Conservation (phyloP, 1,140 invertebrate genomes). For the Paralvinella palmiformis region DNA sequence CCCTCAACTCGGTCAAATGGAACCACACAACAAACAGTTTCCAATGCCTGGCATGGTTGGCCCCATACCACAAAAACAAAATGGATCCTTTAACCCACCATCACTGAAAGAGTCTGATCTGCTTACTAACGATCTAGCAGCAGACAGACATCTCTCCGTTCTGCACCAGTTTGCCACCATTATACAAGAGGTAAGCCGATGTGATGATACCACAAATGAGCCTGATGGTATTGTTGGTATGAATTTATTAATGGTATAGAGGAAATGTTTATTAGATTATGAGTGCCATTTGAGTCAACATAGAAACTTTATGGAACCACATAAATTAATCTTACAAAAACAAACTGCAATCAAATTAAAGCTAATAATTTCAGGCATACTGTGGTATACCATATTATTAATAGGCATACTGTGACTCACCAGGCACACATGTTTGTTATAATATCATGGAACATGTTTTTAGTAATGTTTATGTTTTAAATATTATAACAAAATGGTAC, state of each 20-base stretch:
- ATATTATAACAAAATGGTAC: too few species aligned
- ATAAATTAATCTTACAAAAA: not conserved
- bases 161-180: constrained; percentile 23
- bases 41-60: constrained; percentile 65
- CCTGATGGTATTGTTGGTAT: too few species aligned
- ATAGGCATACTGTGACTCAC: too few species aligned
- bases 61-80: constrained; percentile 46
- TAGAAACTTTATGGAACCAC: not conserved
- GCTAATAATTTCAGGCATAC: not conserved
- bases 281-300: not conserved
- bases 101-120: constrained; percentile 16
- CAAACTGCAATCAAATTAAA: not conserved
- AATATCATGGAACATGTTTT: too few species aligned
- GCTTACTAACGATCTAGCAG: constrained; percentile 23
- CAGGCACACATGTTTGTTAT: too few species aligned
- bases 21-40: constrained; percentile 61
- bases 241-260: too few species aligned
- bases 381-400: too few species aligned
- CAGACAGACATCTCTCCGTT: constrained; percentile 22
- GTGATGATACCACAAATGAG: too few species aligned
- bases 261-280: not conserved
- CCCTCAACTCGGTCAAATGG: constrained; percentile 47
- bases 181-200: constrained; percentile 22
- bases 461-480: too few species aligned
- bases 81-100: not conserved